Conservation (phyloP, 2,888 invertebrate species). For the Luperina nickerlii region DNA sequence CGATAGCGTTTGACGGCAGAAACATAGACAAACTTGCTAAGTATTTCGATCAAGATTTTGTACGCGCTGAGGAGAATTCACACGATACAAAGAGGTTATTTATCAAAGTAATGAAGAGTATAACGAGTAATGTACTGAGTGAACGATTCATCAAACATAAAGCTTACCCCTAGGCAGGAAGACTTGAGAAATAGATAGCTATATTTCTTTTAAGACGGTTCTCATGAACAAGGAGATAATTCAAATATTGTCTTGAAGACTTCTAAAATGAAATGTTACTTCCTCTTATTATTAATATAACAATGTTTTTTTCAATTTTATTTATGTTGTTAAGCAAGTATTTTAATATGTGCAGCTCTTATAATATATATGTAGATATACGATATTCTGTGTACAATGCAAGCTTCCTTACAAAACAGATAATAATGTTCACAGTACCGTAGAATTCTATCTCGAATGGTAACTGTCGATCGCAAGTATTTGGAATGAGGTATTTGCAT, state of each 20-base stretch:
- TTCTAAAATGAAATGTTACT: slow-evolving; percentile 37
- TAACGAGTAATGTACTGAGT: slow-evolving; percentile 62
- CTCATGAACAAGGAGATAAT: slow-evolving; percentile 58
- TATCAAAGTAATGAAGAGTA: slow-evolving; percentile 64
- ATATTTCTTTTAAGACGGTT: slow-evolving; percentile 61
- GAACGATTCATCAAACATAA: slow-evolving; percentile 64
- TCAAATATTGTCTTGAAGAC: slow-evolving; percentile 48
- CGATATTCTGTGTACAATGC: slow-evolving; percentile 29
- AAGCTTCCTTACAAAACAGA: slow-evolving; percentile 45
- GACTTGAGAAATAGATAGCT: slow-evolving; percentile 61
- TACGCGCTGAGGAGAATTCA: slow-evolving; percentile 49
- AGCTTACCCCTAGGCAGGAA: slow-evolving; percentile 63
- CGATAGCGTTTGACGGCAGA: slow-evolving; percentile 55
- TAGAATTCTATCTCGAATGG: slow-evolving; percentile 53
- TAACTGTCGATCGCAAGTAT: slow-evolving; percentile 59
- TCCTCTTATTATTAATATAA: slow-evolving; percentile 24
- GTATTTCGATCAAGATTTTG: slow-evolving; percentile 58
- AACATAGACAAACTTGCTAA: slow-evolving; percentile 58
- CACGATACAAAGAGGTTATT: slow-evolving; percentile 60
- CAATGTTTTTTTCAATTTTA: background rate
- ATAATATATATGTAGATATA: slow-evolving; percentile 6
- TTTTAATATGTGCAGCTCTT: background rate
- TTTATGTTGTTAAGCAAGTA: slow-evolving; percentile 4
- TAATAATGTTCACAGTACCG: slow-evolving; percentile 47
- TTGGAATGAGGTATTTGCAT: slow-evolving; percentile 63